Evolutionary conservation across 2,113 vertebrate genomes (phyloP), one percentile per base, ranked within the genome.

Genomic region (Plotosus lineatus): DNA sequence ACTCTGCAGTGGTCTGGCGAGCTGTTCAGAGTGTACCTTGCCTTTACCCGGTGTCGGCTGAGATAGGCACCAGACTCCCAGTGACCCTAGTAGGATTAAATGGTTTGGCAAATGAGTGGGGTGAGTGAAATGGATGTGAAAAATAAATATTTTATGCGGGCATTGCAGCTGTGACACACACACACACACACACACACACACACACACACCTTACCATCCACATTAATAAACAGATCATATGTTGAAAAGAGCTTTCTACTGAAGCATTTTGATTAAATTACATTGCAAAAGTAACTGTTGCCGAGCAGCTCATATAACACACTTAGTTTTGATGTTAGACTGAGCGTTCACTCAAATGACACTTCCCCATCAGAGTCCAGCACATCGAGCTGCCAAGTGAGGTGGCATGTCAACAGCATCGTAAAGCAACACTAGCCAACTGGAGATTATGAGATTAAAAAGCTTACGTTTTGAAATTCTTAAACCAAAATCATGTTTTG

Each of bases 211-310:
- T 51, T 23, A 36, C 46, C 9, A 11, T 73, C 33, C 9, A 51
- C 19, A 33, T 73, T 51, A 73, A 73, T 51, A 46, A 51, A 51
- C 69, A 51, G 46, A 73, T 73, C 46, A 33, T 28, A 73, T 73
- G 69, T 51, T 73, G 28, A 73, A 51, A 51, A 73, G 46, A 73
- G 46, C 28, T 73, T 73, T 73, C 46, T 73, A 51, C 4, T 15
- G 44, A 72, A 50, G 26, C 44, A 72, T 50, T 50, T 33, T 51
- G 69, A 73, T 73, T 51, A 21, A 23, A 73, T 51, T 51, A 51
- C 26, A 50, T 28, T 50, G 15, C 4, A 72, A 50, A 28, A 10
- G 46, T 50, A 72, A 51, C 46, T 73, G 28, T 28, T 73, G 46
- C 9, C 69, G 1, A 73, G 69, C 9, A 73, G 46, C 28, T 73